These are phyloP conservation scores for Dendroctonus valens DNA, from an alignment of 1,140 invertebrate genomes.

Conservation along the genomic window DNA sequence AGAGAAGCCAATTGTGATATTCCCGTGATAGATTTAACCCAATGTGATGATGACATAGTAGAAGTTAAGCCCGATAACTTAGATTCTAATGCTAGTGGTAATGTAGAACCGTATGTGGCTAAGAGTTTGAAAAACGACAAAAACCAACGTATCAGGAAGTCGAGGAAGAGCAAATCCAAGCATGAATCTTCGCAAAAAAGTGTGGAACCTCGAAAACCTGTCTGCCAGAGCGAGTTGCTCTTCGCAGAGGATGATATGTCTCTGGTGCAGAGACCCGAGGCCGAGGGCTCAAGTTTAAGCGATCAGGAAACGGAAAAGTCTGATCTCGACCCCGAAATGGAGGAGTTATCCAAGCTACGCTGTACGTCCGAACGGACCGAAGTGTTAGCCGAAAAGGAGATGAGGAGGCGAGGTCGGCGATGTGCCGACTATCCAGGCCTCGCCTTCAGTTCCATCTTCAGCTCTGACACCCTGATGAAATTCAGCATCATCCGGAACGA, in stretches of 20 bases:
- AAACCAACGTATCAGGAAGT: conserved; percentile 38
- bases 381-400: conserved; percentile 80
- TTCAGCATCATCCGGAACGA: conserved; percentile 96
- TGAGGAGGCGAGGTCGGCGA: conserved; percentile 66
- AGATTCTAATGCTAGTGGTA: conserved; percentile 34
- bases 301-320: conserved; percentile 52
- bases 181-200: conserved; percentile 13
- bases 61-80: conserved; percentile 30
- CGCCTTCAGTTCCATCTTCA: conserved; percentile 88
- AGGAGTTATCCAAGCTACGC: conserved; percentile 74
- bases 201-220: conserved; percentile 11
- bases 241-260: conserved; percentile 46
- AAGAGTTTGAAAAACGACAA: conserved; percentile 40
- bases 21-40: conserved; percentile 50
- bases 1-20: conserved; percentile 40
- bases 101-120: conserved; percentile 21
- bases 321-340: conserved; percentile 72
- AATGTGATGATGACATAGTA: conserved; percentile 44
- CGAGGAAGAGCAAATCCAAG: conserved; percentile 32
- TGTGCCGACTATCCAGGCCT: conserved; percentile 90
- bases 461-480: conserved; percentile 96
- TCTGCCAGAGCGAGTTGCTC: neutral
- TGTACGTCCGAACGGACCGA: conserved; percentile 87
- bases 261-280: conserved; percentile 55
- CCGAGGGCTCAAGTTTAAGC: conserved; percentile 54